Percentiles rank a stretch among this genome's conserved stretches.
phyloP scores from a whole-genome alignment of 2,888 invertebrate genomes.

The Neoaliturus tenellus region DNA sequence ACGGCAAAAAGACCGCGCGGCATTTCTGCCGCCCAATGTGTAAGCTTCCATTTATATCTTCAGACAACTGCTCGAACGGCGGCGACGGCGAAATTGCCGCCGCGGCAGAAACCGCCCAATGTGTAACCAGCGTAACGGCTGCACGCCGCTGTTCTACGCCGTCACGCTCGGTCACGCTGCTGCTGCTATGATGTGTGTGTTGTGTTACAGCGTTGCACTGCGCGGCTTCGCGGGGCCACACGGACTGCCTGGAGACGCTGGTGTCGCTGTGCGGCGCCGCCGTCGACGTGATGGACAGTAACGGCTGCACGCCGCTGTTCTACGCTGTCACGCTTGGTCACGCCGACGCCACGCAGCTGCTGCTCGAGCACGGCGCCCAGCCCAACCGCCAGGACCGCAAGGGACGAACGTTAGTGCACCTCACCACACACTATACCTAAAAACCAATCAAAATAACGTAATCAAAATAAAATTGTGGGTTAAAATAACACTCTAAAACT shows the following conservation, averaged over 20 bases:
- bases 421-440: no score
- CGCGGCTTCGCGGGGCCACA: constrained; percentile 97
- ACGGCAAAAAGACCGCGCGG: no score
- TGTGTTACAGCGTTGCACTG: constrained; percentile 87
- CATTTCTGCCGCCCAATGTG: no score
- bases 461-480: no score
- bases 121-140: constrained; percentile 81
- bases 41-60: no score
- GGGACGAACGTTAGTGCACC: constrained; percentile 88
- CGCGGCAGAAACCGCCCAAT: no score
- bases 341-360: constrained; percentile 92
- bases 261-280: constrained; percentile 92
- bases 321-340: constrained; percentile 98
- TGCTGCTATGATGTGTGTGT: constrained; percentile 77
- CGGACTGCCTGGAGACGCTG: constrained; percentile 92
- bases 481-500: no score
- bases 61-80: no score
- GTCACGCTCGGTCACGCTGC: constrained; percentile 97
- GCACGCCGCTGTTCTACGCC: constrained; percentile 97
- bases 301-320: constrained; percentile 97
- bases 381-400: constrained; percentile 95
- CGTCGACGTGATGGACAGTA: constrained; percentile 93
- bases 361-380: constrained; percentile 93
- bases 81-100: no score
- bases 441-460: no score